A percentile compares a stretch with the other conserved stretches of the same genome.
Evolutionary conservation across 2,888 invertebrate species (phyloP).

Genomic region (Endomychus coccineus): DNA sequence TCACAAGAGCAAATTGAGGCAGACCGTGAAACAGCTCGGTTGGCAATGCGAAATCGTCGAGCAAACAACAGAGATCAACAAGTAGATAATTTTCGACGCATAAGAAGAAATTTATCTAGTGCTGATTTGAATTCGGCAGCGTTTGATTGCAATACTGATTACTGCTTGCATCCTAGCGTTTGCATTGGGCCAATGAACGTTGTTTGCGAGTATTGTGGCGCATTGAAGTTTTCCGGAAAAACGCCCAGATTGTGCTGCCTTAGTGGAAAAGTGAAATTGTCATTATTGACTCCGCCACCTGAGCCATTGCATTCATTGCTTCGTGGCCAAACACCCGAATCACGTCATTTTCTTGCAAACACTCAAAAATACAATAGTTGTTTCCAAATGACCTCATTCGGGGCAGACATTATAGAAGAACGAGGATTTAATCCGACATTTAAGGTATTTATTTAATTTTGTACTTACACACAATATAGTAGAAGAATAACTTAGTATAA

Average conservation of each 20-base stretch:
- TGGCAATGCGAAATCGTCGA: constrained; percentile 29
- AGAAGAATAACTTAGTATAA: constrained; percentile 2
- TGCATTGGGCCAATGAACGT: too few relatives aligned
- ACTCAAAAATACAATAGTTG: constrained; percentile 16
- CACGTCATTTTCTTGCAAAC: constrained; percentile 15
- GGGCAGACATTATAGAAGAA: constrained; percentile 3
- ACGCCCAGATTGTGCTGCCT: too few relatives aligned
- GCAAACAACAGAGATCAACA: constrained; percentile 23
- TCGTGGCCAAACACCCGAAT: constrained; percentile 20
- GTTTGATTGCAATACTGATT: constrained; percentile 25
- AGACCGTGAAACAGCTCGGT: constrained; percentile 20
- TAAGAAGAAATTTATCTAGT: constrained; percentile 27
- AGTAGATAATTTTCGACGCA: constrained; percentile 23
- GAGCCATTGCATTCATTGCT: constrained; percentile 21
- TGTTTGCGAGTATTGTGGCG: too few relatives aligned
- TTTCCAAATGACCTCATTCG: constrained; percentile 4
- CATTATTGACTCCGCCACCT: constrained; percentile 19
- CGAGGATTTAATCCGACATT: constrained; percentile 7
- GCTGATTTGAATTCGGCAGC: constrained; percentile 33
- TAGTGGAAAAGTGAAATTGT: too few relatives aligned
- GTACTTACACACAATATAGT: constrained; percentile 3
- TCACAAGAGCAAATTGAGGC: constrained; percentile 18
- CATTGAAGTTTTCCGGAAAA: too few relatives aligned
- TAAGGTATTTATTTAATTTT: constrained; percentile 5
- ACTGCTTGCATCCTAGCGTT: constrained; percentile 29